Conservation (phyloP, 2,113 vertebrate species). For the Bungarus multicinctus region DNA sequence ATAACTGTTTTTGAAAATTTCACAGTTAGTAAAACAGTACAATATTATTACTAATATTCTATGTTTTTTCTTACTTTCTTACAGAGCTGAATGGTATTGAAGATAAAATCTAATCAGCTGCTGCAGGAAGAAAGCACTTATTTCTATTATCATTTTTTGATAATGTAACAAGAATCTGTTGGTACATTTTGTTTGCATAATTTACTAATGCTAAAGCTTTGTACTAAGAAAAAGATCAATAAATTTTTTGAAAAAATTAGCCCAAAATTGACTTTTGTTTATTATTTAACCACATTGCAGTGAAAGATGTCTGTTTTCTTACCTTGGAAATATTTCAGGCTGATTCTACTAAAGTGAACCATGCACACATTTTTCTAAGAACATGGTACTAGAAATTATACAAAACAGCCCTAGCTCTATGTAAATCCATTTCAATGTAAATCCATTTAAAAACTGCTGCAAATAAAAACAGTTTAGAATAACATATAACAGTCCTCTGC, state of each 20-base stretch:
- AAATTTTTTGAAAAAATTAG: slow-evolving; percentile 47
- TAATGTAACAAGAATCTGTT: slow-evolving; percentile 76
- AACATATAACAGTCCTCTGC: background rate
- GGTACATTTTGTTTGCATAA: slow-evolving; percentile 80
- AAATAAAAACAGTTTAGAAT: background rate
- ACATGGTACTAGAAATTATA: background rate
- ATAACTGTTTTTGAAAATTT: slow-evolving; percentile 28
- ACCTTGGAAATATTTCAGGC: background rate
- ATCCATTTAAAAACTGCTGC: background rate
- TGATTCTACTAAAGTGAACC: background rate
- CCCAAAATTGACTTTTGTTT: slow-evolving; percentile 46
- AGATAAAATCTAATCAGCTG: slow-evolving; percentile 69
- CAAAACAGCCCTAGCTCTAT: background rate
- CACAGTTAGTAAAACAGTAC: slow-evolving; percentile 18
- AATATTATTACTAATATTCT: slow-evolving; percentile 54
- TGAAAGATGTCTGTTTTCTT: background rate
- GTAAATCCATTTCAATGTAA: background rate
- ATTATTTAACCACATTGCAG: slow-evolving; percentile 15
- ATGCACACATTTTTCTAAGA: background rate
- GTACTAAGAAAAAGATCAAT: slow-evolving; percentile 76
- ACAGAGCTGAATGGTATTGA: slow-evolving; percentile 81
- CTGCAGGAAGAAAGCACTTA: slow-evolving; percentile 71
- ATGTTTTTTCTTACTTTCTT: slow-evolving; percentile 50
- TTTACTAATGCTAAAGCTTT: slow-evolving; percentile 82
- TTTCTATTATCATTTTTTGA: slow-evolving; percentile 78